A percentile compares a stretch with the other conserved stretches of the same genome.
These are phyloP conservation scores for Mormyrus iriodes DNA, from an alignment of 2,113 vertebrate species.

Conservation along the genomic window DNA sequence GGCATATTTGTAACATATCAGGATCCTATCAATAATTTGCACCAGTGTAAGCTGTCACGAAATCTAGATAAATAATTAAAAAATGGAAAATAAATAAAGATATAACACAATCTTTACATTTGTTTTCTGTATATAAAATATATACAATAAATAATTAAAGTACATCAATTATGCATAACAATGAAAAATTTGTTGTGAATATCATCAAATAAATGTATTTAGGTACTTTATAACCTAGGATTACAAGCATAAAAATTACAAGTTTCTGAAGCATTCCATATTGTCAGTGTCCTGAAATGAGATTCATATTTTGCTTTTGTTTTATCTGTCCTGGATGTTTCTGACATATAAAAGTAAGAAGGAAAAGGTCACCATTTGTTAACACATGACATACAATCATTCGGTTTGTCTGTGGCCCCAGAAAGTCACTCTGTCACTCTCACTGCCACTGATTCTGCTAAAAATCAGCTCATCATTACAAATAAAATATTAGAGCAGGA, in stretches of 20 bases:
- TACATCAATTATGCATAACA: neutral
- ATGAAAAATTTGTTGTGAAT: neutral
- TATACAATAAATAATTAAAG: neutral
- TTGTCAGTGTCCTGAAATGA: neutral
- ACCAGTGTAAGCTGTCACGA: constrained; percentile 3
- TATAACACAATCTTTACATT: neutral
- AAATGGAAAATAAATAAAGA: neutral
- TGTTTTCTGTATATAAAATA: neutral
- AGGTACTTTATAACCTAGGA: neutral
- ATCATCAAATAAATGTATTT: neutral
- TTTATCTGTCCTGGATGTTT: neutral
- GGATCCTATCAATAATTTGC: constrained; percentile 33
- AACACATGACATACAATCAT: neutral
- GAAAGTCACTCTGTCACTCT: neutral
- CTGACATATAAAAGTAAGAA: neutral
- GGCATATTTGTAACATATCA: constrained; percentile 27
- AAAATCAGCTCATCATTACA: neutral
- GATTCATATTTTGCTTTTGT: neutral
- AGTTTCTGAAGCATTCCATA: neutral
- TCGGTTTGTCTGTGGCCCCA: neutral
- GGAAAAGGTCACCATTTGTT: neutral
- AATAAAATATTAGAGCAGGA: neutral
- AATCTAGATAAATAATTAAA: constrained; percentile 26
- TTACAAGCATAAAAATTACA: neutral
- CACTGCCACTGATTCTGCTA: neutral